Base-by-base conservation (phyloP, 53 echinoderm and acorn worm species). In the Holothuria leucospilota region DNA sequence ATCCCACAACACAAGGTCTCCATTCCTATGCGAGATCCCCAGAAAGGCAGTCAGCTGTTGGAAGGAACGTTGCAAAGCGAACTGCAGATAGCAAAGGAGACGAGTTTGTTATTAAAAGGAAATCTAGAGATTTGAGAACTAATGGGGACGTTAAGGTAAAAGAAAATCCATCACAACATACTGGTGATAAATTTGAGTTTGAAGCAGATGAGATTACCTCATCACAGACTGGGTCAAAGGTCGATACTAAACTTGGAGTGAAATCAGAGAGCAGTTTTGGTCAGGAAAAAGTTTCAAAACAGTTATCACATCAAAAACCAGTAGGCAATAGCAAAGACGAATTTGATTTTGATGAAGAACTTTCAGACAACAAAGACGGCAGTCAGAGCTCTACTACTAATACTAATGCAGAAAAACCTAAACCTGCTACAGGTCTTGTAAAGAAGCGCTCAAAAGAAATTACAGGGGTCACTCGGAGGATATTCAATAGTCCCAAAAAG, bases 401-500 rank as follows among this genome's bases (percentile, higher is more conserved):
- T 62, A 23, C 49, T 15, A 52, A 82, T 23, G 87, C 59, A 58
- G 62, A 71, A 27, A 93, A 73, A 59, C 62, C 79, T 18, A 61
- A 29, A 20, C 6, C 71, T 59, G 86, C 86, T 28, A 23, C 84
- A n/a, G 84, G 66, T 24, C 63, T 83, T 23, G 49, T 83, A 39
- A 83, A 83, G 67, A 46, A 40, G 51, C 65, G 84, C 21, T 83
- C 84, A 41, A 83, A 67, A 66, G 84, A 66, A 24, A 40, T 83
- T 28, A 24, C 67, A 51, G 84, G 84, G 11, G 53, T 83, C 66
- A 83, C 65, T 15, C 24, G 84, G 53, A 90, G 88, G 88, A 93
- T 94, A 71, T 93, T 94, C 69, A 96, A 91, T 63, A 96, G 93
- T 87, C 93, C 93, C 21, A 93, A 96, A 81, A 96, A 96, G 96